These are phyloP conservation scores for Orthosia gracilis DNA, from an alignment of 2,888 invertebrate species.

Conservation along the genomic window DNA sequence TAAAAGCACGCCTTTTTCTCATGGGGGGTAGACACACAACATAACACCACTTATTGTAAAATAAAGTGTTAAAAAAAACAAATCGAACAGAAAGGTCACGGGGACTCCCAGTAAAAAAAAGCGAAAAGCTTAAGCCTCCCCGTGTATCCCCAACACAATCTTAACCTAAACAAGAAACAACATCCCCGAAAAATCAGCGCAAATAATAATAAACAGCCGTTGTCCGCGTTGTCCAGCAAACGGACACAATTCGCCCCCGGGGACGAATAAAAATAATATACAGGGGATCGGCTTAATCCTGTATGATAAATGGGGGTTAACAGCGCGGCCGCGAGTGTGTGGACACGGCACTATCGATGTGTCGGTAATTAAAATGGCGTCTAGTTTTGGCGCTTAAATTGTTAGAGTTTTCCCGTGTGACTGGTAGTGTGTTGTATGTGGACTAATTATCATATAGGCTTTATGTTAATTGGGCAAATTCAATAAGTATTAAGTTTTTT, in stretches of 20 bases:
- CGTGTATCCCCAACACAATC: slow-evolving; percentile 23
- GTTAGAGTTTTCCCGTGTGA: slow-evolving; percentile 4
- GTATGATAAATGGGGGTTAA: slow-evolving; percentile 83
- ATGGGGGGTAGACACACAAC: too few species aligned
- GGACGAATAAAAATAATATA: slow-evolving; percentile 86
- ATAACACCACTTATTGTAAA: too few species aligned
- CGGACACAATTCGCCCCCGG: slow-evolving; percentile 79
- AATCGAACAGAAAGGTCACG: neutral
- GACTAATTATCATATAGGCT: slow-evolving; percentile 9
- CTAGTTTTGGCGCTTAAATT: slow-evolving; percentile 42
- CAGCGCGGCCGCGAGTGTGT: slow-evolving; percentile 61
- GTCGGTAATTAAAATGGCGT: slow-evolving; percentile 58
- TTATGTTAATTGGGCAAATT: neutral
- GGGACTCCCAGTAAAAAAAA: neutral
- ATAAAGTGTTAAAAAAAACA: neutral
- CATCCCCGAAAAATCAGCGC: slow-evolving; percentile 54
- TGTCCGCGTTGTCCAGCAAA: slow-evolving; percentile 69
- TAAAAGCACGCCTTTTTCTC: too few species aligned
- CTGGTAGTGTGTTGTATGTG: neutral
- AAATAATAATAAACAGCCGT: slow-evolving; percentile 61
- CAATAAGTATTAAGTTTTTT: too few species aligned
- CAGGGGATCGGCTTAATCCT: slow-evolving; percentile 83
- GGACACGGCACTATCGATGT: slow-evolving; percentile 60
- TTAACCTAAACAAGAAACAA: slow-evolving; percentile 33
- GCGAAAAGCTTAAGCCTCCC: neutral